phyloP scores from a whole-genome alignment of 2,888 invertebrate species.

The Eustalomyia histrio region DNA sequence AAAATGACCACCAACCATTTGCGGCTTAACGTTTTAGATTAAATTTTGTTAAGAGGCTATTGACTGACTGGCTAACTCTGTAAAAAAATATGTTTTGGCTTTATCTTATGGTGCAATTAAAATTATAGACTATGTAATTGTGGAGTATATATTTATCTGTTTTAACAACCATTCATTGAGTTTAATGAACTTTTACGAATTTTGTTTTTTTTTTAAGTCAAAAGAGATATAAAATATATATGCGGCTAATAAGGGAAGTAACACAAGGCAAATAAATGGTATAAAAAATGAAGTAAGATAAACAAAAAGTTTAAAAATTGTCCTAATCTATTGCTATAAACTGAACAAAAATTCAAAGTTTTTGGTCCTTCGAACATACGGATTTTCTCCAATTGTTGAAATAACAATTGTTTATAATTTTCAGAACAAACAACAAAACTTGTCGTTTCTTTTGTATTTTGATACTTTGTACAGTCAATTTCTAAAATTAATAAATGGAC shows the following conservation, averaged over 20 bases:
- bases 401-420: too few species aligned
- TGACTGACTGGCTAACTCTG: conserved; percentile 22
- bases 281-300: not conserved
- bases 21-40: conserved; percentile 23
- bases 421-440: too few species aligned
- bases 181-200: conserved; percentile 39
- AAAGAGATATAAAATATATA: not conserved
- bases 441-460: too few species aligned
- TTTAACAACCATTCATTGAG: conserved; percentile 25
- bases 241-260: conserved; percentile 1
- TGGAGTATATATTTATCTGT: conserved; percentile 1
- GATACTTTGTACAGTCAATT: too few species aligned
- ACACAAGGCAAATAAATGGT: not conserved
- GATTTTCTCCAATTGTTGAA: too few species aligned
- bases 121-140: conserved; percentile 22
- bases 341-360: too few species aligned
- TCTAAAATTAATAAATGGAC: too few species aligned
- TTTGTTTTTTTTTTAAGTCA: not conserved
- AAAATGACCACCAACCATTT: conserved; percentile 19
- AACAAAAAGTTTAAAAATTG: not conserved
- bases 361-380: too few species aligned
- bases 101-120: conserved; percentile 31
- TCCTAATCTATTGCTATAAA: not conserved
- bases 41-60: conserved; percentile 36
- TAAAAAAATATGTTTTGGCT: conserved; percentile 8